Percentiles rank a stretch among this genome's conserved stretches.
phyloP scores from a whole-genome alignment of 2,797 vertebrate genomes.

The Prunella strophiata region DNA sequence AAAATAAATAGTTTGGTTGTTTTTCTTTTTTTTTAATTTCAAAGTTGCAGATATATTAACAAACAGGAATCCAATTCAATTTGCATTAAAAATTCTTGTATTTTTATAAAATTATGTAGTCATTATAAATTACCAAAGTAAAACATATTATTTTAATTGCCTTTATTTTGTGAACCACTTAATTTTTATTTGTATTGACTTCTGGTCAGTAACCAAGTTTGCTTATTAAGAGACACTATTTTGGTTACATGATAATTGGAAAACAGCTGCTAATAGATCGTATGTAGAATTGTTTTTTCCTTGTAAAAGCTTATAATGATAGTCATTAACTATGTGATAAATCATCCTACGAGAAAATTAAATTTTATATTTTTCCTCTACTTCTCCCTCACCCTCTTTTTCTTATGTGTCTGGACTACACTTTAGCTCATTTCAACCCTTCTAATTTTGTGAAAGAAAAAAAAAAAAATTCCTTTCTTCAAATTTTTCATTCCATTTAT shows the following conservation, averaged over 20 bases:
- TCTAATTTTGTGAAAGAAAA: not conserved
- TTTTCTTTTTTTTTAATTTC: not conserved
- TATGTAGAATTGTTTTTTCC: not conserved
- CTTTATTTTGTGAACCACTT: not conserved
- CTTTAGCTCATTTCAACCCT: not conserved
- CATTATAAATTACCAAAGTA: not conserved
- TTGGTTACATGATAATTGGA: not conserved
- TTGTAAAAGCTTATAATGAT: not conserved
- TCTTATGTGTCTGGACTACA: rapidly evolving
- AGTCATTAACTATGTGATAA: not conserved
- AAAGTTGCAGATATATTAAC: not conserved
- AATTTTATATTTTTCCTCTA: not conserved
- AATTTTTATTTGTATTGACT: not conserved
- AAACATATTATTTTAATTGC: not conserved
- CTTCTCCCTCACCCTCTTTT: rapidly evolving
- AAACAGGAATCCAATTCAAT: not conserved
- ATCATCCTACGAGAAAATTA: not conserved
- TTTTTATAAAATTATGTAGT: not conserved
- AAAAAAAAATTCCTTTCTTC: not conserved
- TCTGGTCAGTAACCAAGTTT: not conserved
- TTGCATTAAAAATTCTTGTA: not conserved
- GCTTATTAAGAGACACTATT: not conserved
- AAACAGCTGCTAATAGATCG: not conserved
- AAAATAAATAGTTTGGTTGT: not conserved
- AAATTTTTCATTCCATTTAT: not conserved